Evolutionary conservation across 2,113 vertebrate genomes (phyloP), one percentile per base, ranked within the genome.

Genomic region (Marmota flaviventris): DNA sequence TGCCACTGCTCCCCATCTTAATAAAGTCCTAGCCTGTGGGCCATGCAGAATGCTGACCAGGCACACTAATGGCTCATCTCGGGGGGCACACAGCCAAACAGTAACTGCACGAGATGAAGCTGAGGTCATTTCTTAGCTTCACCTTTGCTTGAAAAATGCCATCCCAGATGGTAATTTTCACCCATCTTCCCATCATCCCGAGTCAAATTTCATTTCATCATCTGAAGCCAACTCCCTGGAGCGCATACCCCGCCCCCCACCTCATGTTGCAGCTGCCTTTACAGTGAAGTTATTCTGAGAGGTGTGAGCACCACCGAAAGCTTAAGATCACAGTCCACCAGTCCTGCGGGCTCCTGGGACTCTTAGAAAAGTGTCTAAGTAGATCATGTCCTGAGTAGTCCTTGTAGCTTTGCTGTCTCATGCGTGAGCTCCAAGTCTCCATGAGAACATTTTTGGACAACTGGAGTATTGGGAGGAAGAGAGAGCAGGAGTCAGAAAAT

Each of bases 31-130:
- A 24, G 29, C 85, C 69, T 37, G 51, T 11, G n/a, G 93, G 3
- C 79, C 39, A 0, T 2, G 42, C n/a, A 39, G 67, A 61, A 2
- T 22, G 61, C 87, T 94, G 87, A 58, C 82, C 5, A 11, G 37
- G 20, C 84, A 25, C 10, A 58, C 5, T 3, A 34, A 29, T 0
- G 2, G 13, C 29, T 61, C 9, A 0, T 37, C 42, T 9, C 9
- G 65, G 88, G 20, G 2, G 9, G 8, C 1, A 4, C 5, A 18
- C 53, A 39, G 3, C 48, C 37, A 2, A 48, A 20, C 3, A 14
- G 4, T 4, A 29, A 17, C 0, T 76, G 13, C 51, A 4, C 16
- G 7, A 1, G 16, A 9, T 32, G 0, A 24, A 61, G 84, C 69
- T 16, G 4, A 75, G 67, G 14, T 56, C 29, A 1, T 34, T 22